Base-by-base conservation (phyloP, 2,797 vertebrate species). In the Silurus aristotelis region DNA sequence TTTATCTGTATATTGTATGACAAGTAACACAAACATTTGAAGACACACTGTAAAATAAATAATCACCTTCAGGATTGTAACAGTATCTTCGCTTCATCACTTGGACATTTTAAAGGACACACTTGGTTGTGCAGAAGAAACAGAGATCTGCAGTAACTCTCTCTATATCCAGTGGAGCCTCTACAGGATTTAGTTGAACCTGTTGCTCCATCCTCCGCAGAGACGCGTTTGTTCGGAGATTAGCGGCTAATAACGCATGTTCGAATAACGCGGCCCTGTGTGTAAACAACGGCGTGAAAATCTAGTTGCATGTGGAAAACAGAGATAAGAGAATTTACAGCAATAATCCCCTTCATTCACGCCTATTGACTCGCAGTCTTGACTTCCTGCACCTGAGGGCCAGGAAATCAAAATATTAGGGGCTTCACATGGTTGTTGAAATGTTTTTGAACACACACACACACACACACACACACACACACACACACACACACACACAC, bases 291-390 rank as follows among this genome's bases (percentile, higher is more conserved):
- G 80, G 89, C 12, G 90, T 90, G 89, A 91, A 92, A 93, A 92
- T 90, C 86, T 90, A 92, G 92, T 94, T 92, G 92, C 91, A 91
- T 89, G 92, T 95, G 95, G 93, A 91, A 91, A 88, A 93, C 91
- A 84, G 88, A 90, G 94, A 96, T 96, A 95, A 95, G 92, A 38
- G 91, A 94, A 93, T 92, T 95, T 95, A 93, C 85, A 88, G 87
- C 85, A 88, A 90, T 93, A 95, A 95, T 95, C 95, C 94, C 86
- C 92, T 94, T 95, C 95, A 95, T 96, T 93, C 93, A 89, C 90
- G 90, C 87, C 76, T 84, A 88, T 89, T 85, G 90, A 89, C 87
- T 80, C 79, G 56, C 84, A 48, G 73, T 86, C 88, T 88, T 81
- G 14, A 88, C 85, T 88, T 84, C 70, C 72, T 73, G 85, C 66